Base-by-base conservation (phyloP, 2,797 vertebrate genomes). In the Micrastur ruficollis region DNA sequence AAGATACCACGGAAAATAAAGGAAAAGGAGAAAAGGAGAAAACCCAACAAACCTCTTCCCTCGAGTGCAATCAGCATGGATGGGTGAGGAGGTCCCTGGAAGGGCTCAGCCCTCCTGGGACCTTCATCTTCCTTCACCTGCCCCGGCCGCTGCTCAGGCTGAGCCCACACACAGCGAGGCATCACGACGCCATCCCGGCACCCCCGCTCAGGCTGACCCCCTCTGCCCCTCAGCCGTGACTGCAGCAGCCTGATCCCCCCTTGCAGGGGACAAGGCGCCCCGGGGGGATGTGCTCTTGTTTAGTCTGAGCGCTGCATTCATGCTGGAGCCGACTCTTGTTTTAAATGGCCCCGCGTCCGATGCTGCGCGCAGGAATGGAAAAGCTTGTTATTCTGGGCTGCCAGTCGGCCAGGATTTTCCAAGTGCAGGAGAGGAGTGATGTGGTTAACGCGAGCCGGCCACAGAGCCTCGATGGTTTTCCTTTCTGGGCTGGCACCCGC, bases 321-420 rank as follows among this genome's bases (percentile, higher is more conserved):
- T 1, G 4, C 67, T 90, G 96, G 56, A 96, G 93, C 83, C 42
- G 27, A 34, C 81, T 62, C 92, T 86, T 95, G 93, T 96, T 96
- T 97, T 81, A 50, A 31, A 91, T 93, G 91, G 95, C 96, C 90
- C 42, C 14, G 3, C 4, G 3, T 86, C 91, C 63, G 19, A 47
- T 2, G 29, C 86, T 31, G 84, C 4, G 4, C 16, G 4, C 86
- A 56, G 92, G 62, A 75, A 91, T 95, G 96, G 97, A 89, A 94
- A 91, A 85, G 81, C 83, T 96, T 94, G 96, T 96, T 97, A 86
- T 97, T 97, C 56, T 96, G 96, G 96, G 97, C 95, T 95, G 88
- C 93, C 8, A 17, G 53, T 59, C 17, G 4, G 75, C 63, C 56
- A 2, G 73, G 81, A 40, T 86, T 27, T 80, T 91, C 95, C 96